Conservation (phyloP, 2,888 invertebrate species). For the Hypercompe scribonia region DNA sequence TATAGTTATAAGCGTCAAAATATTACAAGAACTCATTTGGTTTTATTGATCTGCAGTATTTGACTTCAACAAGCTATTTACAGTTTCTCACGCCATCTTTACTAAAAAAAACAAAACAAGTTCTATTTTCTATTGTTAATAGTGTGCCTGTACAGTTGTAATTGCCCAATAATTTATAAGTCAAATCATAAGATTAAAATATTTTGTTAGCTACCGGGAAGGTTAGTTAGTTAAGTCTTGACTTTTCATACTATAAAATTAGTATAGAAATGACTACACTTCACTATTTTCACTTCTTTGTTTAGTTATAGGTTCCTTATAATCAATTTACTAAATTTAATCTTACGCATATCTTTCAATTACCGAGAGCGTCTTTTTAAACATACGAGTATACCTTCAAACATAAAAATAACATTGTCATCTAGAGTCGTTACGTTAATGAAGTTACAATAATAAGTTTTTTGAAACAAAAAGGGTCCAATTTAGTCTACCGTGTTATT, state of each 20-base stretch:
- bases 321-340: neutral
- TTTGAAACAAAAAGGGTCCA: neutral
- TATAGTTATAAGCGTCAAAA: neutral
- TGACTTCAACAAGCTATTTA: neutral
- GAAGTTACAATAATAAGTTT: too few relatives aligned
- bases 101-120: neutral
- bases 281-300: too few relatives aligned
- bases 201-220: neutral
- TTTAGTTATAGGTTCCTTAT: neutral
- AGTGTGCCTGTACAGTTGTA: neutral
- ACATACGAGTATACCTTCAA: neutral
- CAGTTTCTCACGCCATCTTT: neutral
- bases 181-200: too few relatives aligned
- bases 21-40: neutral
- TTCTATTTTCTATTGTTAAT: neutral
- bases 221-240: too few relatives aligned
- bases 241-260: too few relatives aligned
- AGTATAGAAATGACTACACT: too few relatives aligned
- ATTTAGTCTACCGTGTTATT: too few relatives aligned
- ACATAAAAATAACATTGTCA: neutral
- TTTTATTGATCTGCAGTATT: neutral
- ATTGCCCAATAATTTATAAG: neutral
- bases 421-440: too few relatives aligned
- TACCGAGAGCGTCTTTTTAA: neutral
- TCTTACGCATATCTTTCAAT: neutral